Evolutionary conservation across 2,113 vertebrate genomes (phyloP).

Genomic region (Ammodytes dubius): DNA sequence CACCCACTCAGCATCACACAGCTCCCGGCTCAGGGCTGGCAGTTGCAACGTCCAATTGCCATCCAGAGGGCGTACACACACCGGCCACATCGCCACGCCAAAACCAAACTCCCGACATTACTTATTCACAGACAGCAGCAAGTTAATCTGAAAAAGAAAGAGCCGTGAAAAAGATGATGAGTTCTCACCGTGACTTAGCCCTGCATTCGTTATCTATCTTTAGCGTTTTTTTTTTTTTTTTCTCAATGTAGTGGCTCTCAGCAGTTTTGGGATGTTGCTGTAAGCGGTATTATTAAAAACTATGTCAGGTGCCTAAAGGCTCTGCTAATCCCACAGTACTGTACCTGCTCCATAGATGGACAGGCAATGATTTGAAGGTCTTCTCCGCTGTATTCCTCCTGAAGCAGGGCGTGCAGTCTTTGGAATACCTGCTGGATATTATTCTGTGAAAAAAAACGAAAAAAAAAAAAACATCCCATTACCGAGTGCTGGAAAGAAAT

Average conservation of each 20-base stretch:
- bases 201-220: slow-evolving; percentile 37
- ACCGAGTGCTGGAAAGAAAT: slow-evolving; percentile 70
- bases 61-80: slow-evolving; percentile 30
- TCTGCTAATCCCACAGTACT: slow-evolving; percentile 19
- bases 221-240: background rate
- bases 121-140: slow-evolving; percentile 91
- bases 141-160: slow-evolving; percentile 90
- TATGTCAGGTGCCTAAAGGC: slow-evolving; percentile 49
- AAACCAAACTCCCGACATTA: slow-evolving; percentile 74
- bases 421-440: slow-evolving; percentile 98
- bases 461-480: slow-evolving; percentile 37
- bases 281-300: slow-evolving; percentile 61
- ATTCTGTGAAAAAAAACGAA: slow-evolving; percentile 85
- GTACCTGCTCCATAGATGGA: slow-evolving; percentile 97
- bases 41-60: slow-evolving; percentile 39
- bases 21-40: slow-evolving; percentile 42
- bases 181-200: slow-evolving; percentile 48
- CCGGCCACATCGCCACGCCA: slow-evolving; percentile 11
- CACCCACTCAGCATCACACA: slow-evolving; percentile 30
- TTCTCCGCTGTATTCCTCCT: slow-evolving; percentile 94
- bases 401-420: slow-evolving; percentile 91
- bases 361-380: slow-evolving; percentile 96
- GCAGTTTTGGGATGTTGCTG: slow-evolving; percentile 46
- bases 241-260: slow-evolving; percentile 51
- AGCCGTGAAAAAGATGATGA: slow-evolving; percentile 51